Evolutionary conservation across 2,797 vertebrate species (phyloP).

Genomic region (Malacoraja senta): DNA sequence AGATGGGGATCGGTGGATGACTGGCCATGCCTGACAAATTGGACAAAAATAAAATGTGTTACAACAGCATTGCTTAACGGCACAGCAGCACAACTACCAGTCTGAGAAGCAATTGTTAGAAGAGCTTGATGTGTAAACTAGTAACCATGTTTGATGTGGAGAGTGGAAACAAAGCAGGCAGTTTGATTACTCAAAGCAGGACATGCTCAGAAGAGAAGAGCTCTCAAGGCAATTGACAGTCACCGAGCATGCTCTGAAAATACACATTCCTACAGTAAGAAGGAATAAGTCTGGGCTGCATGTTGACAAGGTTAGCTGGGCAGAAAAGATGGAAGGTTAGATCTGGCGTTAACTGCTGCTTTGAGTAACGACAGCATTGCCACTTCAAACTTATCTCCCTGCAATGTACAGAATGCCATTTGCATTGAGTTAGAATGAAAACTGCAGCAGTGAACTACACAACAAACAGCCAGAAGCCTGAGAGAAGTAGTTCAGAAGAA

Average conservation of each 20-base stretch:
- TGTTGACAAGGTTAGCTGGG: conserved; percentile 69
- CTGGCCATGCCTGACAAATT: conserved; percentile 83
- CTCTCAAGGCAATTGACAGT: conserved; percentile 79
- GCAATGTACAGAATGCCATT: conserved; percentile 72
- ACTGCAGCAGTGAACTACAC: conserved; percentile 51
- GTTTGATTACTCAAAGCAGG: conserved; percentile 88
- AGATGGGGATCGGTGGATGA: conserved; percentile 90
- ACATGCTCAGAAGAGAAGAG: conserved; percentile 82
- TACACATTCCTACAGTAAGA: conserved; percentile 63
- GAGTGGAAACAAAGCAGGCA: conserved; percentile 64
- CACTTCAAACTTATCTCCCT: conserved; percentile 77
- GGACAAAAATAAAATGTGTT: conserved; percentile 46
- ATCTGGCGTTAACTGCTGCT: conserved; percentile 69
- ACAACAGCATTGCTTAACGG: conserved; percentile 40
- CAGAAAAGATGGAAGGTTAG: conserved; percentile 60
- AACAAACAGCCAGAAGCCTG: conserved; percentile 57
- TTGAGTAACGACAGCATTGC: conserved; percentile 76
- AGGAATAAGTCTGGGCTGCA: conserved; percentile 61
- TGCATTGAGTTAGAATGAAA: conserved; percentile 67
- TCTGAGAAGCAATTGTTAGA: conserved; percentile 61
- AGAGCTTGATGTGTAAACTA: conserved; percentile 70
- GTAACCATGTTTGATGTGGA: conserved; percentile 64
- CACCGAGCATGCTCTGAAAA: conserved; percentile 69
- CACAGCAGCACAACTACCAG: conserved; percentile 39
- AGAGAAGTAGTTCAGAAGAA: conserved; percentile 60